phyloP scores from a whole-genome alignment of 1,140 invertebrate species.

The Drosophila lowei region DNA sequence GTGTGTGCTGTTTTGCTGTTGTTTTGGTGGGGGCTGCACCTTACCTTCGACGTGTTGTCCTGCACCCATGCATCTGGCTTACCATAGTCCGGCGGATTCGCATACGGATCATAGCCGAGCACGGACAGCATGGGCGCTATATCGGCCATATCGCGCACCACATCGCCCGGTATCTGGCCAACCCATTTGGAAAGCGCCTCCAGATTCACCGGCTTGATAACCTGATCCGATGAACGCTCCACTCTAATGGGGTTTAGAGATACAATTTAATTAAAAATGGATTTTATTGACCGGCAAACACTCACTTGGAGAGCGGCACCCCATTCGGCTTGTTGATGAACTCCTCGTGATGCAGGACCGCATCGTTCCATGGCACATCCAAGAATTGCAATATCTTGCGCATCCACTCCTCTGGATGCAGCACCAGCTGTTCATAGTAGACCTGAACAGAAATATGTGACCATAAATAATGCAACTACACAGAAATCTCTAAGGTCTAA shows the following conservation, averaged over 20 bases:
- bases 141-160: conserved; percentile 94
- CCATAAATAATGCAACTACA: background rate
- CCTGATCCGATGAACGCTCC: conserved; percentile 98
- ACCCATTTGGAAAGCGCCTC: conserved; percentile 99
- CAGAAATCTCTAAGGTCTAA: too few species aligned
- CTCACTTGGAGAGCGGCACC: conserved; percentile 95
- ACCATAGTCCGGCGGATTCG: conserved; percentile 96
- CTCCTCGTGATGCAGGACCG: conserved; percentile 98
- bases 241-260: conserved; percentile 86
- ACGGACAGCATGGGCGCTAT: conserved; percentile 96
- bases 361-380: conserved; percentile 96
- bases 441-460: conserved; percentile 81
- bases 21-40: conserved; percentile 68
- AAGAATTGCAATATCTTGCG: conserved; percentile 95
- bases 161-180: conserved; percentile 94
- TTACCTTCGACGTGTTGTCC: conserved; percentile 88
- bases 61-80: conserved; percentile 92
- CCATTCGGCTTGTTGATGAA: conserved; percentile 98
- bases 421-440: conserved; percentile 98
- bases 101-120: conserved; percentile 96
- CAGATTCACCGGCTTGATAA: conserved; percentile 98
- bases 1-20: conserved; percentile 42
- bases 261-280: background rate
- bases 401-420: conserved; percentile 96
- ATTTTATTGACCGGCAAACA: conserved; percentile 13